Base-by-base conservation (phyloP, 2,797 vertebrate genomes). In the Nyctalus aviator region DNA sequence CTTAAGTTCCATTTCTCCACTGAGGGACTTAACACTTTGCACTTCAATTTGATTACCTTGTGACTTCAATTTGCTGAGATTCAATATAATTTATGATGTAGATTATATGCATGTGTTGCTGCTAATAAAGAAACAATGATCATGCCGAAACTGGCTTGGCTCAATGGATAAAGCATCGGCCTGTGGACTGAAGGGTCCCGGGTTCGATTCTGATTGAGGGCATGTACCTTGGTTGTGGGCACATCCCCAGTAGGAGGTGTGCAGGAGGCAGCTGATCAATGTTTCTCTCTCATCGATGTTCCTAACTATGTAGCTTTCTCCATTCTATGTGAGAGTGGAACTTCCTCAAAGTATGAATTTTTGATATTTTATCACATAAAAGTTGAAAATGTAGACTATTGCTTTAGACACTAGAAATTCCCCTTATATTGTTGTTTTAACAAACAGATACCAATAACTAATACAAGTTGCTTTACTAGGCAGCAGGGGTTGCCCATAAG, bases 381-480 rank as follows among this genome's bases (percentile, higher is more conserved):
- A 41, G 8, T 7, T 64, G 11, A 68, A 94, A 68, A 71, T 30
- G 1, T 18, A 85, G n/a, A 30, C 30, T 66, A 44, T 44, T 72
- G n/a, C 1, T 84, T 35, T 66, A 17, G 15, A 77, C 7, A 66
- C 25, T 78, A 25, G 21, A 88, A 91, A 91, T 41, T 2, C 11
- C 2, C 5, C 41, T 91, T 73, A 66, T 72, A 93, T 88, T 76
- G 75, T 71, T 88, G 15, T 79, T 88, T 77, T 10, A 78, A 64
- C 23, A 73, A 35, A 55, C 25, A 57, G n/a, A 77, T 75, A 15
- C 9, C 30, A 41, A 32, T 69, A 59, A 64, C 20, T 69, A 53
- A 17, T 46, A 15, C 7, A 57, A 89, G 32, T 73, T 59, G 21
- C 20, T 88, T 3, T 32, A 37, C 0, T 30, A 73, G 13, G 3